Conservation (phyloP, 2,113 vertebrate species). For the Numida meleagris region DNA sequence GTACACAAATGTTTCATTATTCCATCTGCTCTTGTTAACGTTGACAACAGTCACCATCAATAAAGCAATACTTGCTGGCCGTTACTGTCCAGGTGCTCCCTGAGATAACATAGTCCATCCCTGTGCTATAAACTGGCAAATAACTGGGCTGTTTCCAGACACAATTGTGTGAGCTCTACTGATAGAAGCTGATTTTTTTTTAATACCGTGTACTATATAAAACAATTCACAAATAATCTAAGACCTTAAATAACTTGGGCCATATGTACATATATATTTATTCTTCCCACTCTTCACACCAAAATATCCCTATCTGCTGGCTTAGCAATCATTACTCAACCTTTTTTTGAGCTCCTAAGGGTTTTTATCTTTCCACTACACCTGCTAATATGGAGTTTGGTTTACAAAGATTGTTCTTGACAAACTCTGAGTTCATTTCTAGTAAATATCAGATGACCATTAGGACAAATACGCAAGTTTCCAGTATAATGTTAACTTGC, state of each 20-base stretch:
- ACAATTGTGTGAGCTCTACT: not conserved
- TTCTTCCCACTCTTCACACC: not conserved
- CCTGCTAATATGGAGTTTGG: not conserved
- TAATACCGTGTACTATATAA: not conserved
- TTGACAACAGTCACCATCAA: not conserved
- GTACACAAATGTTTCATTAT: slow-evolving; percentile 25
- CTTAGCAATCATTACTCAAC: not conserved
- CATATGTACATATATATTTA: not conserved
- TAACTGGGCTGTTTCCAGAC: not conserved
- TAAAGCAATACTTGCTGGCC: slow-evolving; percentile 2
- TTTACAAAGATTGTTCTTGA: not conserved
- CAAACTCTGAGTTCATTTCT: not conserved
- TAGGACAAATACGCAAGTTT: not conserved
- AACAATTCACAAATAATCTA: not conserved
- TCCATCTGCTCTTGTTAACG: slow-evolving; percentile 9
- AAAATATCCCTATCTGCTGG: not conserved
- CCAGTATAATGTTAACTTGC: not conserved
- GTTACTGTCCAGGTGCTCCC: slow-evolving; percentile 8
- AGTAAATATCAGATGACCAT: not conserved
- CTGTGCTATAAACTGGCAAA: not conserved
- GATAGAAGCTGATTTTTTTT: not conserved
- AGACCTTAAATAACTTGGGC: not conserved
- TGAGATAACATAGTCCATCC: not conserved
- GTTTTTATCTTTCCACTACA: not conserved
- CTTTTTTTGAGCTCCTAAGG: not conserved